These are phyloP conservation scores for Dasyornis broadbenti DNA, from an alignment of 2,113 vertebrate species.

Conservation along the genomic window DNA sequence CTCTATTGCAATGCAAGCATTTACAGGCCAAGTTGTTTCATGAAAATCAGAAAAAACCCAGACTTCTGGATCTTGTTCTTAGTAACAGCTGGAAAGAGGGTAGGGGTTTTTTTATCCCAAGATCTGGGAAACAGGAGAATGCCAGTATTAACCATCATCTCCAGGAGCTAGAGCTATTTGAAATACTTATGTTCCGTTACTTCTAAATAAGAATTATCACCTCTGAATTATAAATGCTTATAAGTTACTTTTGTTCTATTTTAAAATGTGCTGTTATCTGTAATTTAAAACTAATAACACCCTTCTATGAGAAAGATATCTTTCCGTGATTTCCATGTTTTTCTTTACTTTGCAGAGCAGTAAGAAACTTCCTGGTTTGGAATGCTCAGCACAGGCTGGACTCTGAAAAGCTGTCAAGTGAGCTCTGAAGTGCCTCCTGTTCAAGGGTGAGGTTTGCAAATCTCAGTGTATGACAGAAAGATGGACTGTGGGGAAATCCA, in stretches of 20 bases:
- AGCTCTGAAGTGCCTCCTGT: neutral
- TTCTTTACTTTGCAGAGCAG: neutral
- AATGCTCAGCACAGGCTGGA: neutral
- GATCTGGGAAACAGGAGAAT: neutral
- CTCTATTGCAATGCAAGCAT: neutral
- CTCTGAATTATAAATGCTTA: neutral
- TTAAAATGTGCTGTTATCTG: neutral
- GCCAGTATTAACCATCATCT: neutral
- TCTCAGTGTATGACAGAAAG: neutral
- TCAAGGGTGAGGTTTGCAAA: neutral
- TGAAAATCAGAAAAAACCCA: neutral
- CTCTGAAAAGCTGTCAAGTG: neutral
- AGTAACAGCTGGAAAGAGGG: neutral
- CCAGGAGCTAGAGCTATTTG: neutral
- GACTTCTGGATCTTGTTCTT: neutral
- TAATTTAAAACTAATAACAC: neutral
- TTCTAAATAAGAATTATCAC: neutral
- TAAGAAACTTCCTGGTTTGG: neutral
- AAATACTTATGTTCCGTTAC: neutral
- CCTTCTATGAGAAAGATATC: neutral
- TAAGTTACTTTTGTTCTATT: neutral
- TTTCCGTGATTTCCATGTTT: neutral
- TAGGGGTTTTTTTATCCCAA: neutral
- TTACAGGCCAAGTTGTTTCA: neutral
- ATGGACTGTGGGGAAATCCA: neutral